Evolutionary conservation across 2,888 invertebrate species (phyloP), one percentile per base, ranked within the genome.

Genomic region (Drosophila ezoana): DNA sequence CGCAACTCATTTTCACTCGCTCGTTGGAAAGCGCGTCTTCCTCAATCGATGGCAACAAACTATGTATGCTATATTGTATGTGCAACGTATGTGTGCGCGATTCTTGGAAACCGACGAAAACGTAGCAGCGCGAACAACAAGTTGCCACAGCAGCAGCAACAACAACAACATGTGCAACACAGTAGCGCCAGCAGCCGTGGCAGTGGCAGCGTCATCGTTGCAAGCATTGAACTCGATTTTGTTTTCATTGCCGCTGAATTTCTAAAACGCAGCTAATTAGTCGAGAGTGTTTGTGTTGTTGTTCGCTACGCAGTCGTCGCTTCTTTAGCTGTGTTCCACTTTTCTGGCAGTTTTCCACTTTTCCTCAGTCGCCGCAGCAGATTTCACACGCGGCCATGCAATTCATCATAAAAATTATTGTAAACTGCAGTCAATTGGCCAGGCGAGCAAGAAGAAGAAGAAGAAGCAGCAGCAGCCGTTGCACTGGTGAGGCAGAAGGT

Each of bases 151-250:
- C 53, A 48, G 38, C 48, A 43, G 49, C 18, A 41, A 20, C 48
- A 20, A 49, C 67, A 66, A 49, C 69, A 72, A 54, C 23, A 23
- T 5, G 56, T 58, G 61, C 70, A 70, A 37, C 70, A 41, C 53
- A 32, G 53, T 53, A 65, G 54, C 59, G n/a, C 5, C 28, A 28
- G 28, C 28, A 28, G 28, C 28, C 28, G 28, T 28, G 28, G 57
- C 69, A 64, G 51, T 59, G 60, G 63, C 76, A 60, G 49, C 75
- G 75, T 81, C 81, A 79, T 73, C 74, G 74, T 73, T 68, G 79
- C 87, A 89, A 86, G 82, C 89, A 80, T 89, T 88, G 89, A 88
- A 88, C 88, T 88, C 88, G 84, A 88, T 88, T 88, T 89, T 87
- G 89, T 89, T 88, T 88, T 88, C 89, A 87, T 87, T 83, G 83